Conservation (phyloP, 2,888 invertebrate species). For the Cerastis rubricosa region DNA sequence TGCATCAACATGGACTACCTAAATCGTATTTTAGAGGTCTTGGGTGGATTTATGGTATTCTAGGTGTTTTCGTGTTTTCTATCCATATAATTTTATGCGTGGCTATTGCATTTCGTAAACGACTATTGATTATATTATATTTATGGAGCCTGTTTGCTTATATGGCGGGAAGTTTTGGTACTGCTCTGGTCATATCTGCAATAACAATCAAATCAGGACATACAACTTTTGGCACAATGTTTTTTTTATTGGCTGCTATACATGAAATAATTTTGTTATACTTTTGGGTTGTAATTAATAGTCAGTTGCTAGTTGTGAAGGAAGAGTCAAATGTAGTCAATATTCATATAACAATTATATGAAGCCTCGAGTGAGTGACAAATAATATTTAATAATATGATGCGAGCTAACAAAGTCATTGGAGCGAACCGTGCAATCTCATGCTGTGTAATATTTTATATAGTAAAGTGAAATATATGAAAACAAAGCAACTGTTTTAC, state of each 20-base stretch:
- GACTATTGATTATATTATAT: slow-evolving; percentile 61
- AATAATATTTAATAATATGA: background rate
- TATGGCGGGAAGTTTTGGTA: slow-evolving; percentile 59
- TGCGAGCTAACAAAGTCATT: background rate
- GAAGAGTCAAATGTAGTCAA: slow-evolving; percentile 68
- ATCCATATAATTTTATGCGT: slow-evolving; percentile 65
- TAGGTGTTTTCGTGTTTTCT: slow-evolving; percentile 62
- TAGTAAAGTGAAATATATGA: slow-evolving; percentile 4
- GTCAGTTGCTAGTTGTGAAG: slow-evolving; percentile 62
- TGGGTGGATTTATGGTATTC: slow-evolving; percentile 57
- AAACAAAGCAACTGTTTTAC: slow-evolving; percentile 10
- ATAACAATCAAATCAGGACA: slow-evolving; percentile 57
- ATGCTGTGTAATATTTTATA: background rate
- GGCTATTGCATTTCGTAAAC: slow-evolving; percentile 48
- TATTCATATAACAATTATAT: slow-evolving; percentile 69
- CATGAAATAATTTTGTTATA: slow-evolving; percentile 66
- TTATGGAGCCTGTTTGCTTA: slow-evolving; percentile 64
- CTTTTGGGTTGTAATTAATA: slow-evolving; percentile 74
- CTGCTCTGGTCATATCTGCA: slow-evolving; percentile 62
- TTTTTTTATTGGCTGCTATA: slow-evolving; percentile 54
- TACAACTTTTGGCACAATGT: slow-evolving; percentile 60
- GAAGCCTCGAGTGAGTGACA: slow-evolving; percentile 16
- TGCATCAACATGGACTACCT: slow-evolving; percentile 64
- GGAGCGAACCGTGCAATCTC: background rate
- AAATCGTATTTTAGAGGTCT: slow-evolving; percentile 50